A percentile compares a stretch with the other conserved stretches of the same genome.
phyloP scores from a whole-genome alignment of 2,113 vertebrate species.

The Pitta sordida region DNA sequence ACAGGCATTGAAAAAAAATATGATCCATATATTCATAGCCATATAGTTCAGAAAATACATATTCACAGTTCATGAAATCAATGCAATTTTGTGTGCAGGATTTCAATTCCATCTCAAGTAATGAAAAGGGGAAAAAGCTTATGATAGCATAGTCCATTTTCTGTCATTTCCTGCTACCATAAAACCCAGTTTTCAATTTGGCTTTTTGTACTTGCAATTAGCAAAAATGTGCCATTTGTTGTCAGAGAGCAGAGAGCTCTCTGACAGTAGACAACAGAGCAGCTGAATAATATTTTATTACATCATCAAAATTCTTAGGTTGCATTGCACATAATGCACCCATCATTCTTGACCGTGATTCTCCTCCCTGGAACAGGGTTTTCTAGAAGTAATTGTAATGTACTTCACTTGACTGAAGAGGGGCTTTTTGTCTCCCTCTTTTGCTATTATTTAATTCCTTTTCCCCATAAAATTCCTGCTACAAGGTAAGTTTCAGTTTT shows the following conservation, averaged over 20 bases:
- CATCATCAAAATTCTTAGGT: not conserved
- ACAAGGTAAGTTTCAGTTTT: not conserved
- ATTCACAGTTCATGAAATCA: not conserved
- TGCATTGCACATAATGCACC: not conserved
- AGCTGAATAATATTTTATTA: slow-evolving; percentile 3
- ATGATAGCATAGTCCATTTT: not conserved
- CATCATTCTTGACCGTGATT: not conserved
- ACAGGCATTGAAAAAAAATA: not conserved
- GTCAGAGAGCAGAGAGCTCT: too few species aligned
- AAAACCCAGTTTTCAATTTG: not conserved
- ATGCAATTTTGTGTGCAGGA: not conserved
- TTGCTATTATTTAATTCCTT: not conserved
- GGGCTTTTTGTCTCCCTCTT: not conserved
- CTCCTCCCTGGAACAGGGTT: not conserved
- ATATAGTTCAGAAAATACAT: not conserved
- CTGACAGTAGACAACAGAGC: slow-evolving; percentile 15
- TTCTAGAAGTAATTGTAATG: not conserved
- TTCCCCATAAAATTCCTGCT: not conserved
- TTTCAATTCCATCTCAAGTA: not conserved
- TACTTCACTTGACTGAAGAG: not conserved
- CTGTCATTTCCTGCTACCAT: not conserved
- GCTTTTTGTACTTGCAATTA: slow-evolving; percentile 29
- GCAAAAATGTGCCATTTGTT: not conserved
- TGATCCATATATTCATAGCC: not conserved
- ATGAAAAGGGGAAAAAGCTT: not conserved